phyloP scores from a whole-genome alignment of 2,797 vertebrate species.

The Eulemur coronatus region DNA sequence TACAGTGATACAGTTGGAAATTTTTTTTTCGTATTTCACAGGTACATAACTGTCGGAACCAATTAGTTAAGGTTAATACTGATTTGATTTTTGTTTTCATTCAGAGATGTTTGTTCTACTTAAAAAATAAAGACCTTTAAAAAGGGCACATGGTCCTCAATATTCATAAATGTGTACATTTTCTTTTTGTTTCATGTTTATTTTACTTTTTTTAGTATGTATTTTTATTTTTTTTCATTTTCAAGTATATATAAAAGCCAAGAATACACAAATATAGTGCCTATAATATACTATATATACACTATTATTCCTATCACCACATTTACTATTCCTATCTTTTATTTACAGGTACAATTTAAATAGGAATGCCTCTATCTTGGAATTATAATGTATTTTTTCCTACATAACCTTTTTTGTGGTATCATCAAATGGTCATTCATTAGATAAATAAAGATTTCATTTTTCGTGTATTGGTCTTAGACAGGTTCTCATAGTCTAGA shows the following conservation, averaged over 20 bases:
- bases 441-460: background rate
- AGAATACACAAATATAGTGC: background rate
- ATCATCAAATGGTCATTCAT: background rate
- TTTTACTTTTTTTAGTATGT: too few relatives aligned
- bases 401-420: background rate
- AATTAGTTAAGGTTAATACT: slow-evolving; percentile 30
- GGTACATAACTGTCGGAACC: background rate
- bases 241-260: background rate
- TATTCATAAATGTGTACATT: background rate
- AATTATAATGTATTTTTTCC: background rate
- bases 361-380: background rate
- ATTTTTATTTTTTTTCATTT: background rate
- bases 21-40: background rate
- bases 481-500: background rate
- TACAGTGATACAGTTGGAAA: background rate
- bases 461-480: background rate
- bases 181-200: background rate
- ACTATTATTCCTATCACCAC: background rate
- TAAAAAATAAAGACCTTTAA: slow-evolving; percentile 20
- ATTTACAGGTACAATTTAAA: background rate
- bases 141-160: background rate
- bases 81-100: slow-evolving; percentile 34
- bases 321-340: background rate
- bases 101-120: slow-evolving; percentile 1
- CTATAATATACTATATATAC: background rate